Base-by-base conservation (phyloP, 2,113 vertebrate genomes). In the Corythornis madagascariensis region DNA sequence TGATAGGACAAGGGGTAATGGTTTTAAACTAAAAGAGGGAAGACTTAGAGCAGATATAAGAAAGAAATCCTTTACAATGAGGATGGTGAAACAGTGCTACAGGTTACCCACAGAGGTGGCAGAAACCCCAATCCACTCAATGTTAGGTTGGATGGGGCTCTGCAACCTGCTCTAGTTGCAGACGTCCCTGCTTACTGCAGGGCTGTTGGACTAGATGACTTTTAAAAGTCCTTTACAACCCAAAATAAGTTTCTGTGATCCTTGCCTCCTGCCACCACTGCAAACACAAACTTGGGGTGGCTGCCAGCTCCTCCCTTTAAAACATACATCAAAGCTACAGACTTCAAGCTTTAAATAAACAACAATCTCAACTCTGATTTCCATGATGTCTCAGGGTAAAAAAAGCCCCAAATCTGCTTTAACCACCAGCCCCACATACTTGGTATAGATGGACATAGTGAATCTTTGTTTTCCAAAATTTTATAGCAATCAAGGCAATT, bases 401-500 rank as follows among this genome's bases (percentile, higher is more conserved):
- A 85, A 87, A 82, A 69, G 20, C 4, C n/a, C 35, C 81, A 70
- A 10, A 63, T 40, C 40, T 40, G 31, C 66, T 35, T 22, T 11
- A 66, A 72, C 4, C 47, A 84, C 16, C 11, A 31, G 29, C 65
- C 55, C 48, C 63, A 59, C 0, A 3, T 60, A 65, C 3, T 47
- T 59, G 31, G 31, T 75, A 93, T 8, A 92, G 38, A 93, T 3
- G 4, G 26, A 95, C 71, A 61, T 33, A 22, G 7, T 52, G 65
- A 79, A 82, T 59, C 57, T 69, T 73, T 70, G 66, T 89, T 92
- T 92, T 95, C 71, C 67, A 82, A 92, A 93, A 53, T 92, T 96
- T 96, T 96, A 70, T 96, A 91, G 92, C 89, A 93, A 65, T 92
- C 80, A 83, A 93, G 70, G 52, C 1, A 4, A 94, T 92, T 84